Conservation (phyloP, 1,140 invertebrate genomes). For the Philopotamus ludificatus region DNA sequence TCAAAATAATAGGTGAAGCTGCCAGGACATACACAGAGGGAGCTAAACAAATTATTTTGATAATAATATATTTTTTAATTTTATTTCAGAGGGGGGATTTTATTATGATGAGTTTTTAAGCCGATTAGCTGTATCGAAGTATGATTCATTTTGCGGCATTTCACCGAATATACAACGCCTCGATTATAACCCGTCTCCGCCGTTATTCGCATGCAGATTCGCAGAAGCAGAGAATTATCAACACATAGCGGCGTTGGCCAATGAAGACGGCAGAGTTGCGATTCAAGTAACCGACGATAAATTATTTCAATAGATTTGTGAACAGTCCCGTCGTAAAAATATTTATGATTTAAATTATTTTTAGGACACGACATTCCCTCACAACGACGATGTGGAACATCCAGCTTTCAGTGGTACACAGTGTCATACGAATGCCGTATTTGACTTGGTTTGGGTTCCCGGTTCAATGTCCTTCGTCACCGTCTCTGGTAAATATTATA, state of each 20-base stretch:
- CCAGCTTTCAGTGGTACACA: slow-evolving; percentile 54
- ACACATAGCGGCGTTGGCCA: slow-evolving; percentile 75
- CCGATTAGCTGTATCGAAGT: slow-evolving; percentile 50
- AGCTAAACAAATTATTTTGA: background rate
- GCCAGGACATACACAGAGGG: too few relatives aligned
- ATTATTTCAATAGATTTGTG: background rate
- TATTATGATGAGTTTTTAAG: slow-evolving; percentile 54
- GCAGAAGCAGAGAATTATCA: slow-evolving; percentile 60
- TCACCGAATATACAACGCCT: slow-evolving; percentile 47
- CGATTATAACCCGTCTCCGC: slow-evolving; percentile 57
- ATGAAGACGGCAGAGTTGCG: slow-evolving; percentile 77
- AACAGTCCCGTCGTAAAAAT: background rate
- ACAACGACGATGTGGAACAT: slow-evolving; percentile 45
- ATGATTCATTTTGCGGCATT: slow-evolving; percentile 59
- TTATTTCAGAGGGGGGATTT: slow-evolving; percentile 49
- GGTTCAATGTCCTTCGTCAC: slow-evolving; percentile 74
- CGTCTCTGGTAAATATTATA: slow-evolving; percentile 58
- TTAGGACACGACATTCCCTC: slow-evolving; percentile 46
- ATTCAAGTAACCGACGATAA: slow-evolving; percentile 54
- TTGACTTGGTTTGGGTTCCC: slow-evolving; percentile 84
- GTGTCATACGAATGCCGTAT: slow-evolving; percentile 85
- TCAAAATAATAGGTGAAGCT: too few relatives aligned
- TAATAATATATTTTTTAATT: too few relatives aligned
- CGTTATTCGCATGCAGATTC: slow-evolving; percentile 67
- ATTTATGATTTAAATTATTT: background rate